Conservation (phyloP, 2,888 invertebrate species). For the Trichogramma evanescens region DNA sequence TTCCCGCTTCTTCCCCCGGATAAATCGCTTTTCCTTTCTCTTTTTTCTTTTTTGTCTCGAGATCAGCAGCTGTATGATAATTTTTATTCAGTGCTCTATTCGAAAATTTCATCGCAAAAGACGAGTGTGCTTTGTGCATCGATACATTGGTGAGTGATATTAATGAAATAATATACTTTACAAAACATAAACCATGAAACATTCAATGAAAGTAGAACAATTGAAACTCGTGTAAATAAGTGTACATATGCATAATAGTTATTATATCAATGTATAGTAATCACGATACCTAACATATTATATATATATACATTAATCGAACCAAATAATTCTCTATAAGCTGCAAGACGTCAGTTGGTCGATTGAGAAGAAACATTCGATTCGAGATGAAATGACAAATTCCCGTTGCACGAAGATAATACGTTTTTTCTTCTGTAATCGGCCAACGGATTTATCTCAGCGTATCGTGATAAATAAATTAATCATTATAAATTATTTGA, state of each 20-base stretch:
- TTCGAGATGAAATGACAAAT: neutral
- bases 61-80: no score
- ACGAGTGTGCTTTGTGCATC: conserved; percentile 10
- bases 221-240: conserved; percentile 17
- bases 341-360: no score
- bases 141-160: conserved; percentile 17
- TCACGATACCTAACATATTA: conserved; percentile 3
- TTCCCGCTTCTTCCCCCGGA: no score
- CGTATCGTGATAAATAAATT: no score
- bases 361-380: neutral
- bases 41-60: no score
- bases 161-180: conserved; percentile 7
- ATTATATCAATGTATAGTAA: conserved; percentile 10
- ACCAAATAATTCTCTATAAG: neutral
- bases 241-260: conserved; percentile 18
- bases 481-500: no score
- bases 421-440: no score
- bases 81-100: no score
- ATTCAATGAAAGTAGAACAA: conserved; percentile 20
- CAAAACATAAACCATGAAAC: conserved; percentile 8
- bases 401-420: no score
- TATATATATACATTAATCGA: neutral
- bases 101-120: no score
- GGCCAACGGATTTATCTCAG: no score
- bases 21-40: no score